These are phyloP conservation scores for Neodon shergylaensis DNA, from an alignment of 2,113 vertebrate genomes.

Conservation along the genomic window DNA sequence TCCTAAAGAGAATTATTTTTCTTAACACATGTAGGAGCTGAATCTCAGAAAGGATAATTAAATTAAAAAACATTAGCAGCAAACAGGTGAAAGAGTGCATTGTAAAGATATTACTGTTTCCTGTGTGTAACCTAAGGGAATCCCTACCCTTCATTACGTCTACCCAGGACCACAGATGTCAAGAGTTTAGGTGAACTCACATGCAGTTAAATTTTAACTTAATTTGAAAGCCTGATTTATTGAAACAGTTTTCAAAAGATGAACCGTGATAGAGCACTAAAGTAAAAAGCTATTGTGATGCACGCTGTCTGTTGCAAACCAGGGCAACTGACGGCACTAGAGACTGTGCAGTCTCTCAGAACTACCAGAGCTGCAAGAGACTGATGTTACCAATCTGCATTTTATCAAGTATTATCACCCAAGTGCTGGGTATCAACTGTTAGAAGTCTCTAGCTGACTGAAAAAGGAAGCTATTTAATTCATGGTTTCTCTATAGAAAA, in stretches of 20 bases:
- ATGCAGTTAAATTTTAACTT: conserved; percentile 53
- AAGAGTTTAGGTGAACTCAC: conserved; percentile 26
- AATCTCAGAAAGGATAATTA: conserved; percentile 45
- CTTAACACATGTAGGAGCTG: conserved; percentile 45
- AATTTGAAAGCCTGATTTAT: conserved; percentile 51
- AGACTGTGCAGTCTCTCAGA: conserved; percentile 57
- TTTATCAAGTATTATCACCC: conserved; percentile 61
- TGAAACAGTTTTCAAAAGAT: conserved; percentile 58
- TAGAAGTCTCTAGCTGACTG: conserved; percentile 68
- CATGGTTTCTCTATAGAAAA: conserved; percentile 66
- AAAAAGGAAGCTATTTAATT: conserved; percentile 69
- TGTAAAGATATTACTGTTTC: neutral
- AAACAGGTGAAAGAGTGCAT: conserved; percentile 13
- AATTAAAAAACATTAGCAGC: neutral
- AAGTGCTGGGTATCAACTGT: conserved; percentile 55
- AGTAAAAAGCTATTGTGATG: conserved; percentile 59
- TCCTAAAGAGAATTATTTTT: conserved; percentile 37
- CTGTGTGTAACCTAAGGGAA: neutral
- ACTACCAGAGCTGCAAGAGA: conserved; percentile 55
- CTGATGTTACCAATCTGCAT: conserved; percentile 42
- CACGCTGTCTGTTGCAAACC: conserved; percentile 42
- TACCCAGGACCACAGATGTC: neutral
- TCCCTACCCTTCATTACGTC: neutral
- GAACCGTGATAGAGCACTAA: conserved; percentile 25
- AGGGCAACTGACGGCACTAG: conserved; percentile 45